Base-by-base conservation (phyloP, 2,888 invertebrate genomes). In the Leistus spinibarbis region DNA sequence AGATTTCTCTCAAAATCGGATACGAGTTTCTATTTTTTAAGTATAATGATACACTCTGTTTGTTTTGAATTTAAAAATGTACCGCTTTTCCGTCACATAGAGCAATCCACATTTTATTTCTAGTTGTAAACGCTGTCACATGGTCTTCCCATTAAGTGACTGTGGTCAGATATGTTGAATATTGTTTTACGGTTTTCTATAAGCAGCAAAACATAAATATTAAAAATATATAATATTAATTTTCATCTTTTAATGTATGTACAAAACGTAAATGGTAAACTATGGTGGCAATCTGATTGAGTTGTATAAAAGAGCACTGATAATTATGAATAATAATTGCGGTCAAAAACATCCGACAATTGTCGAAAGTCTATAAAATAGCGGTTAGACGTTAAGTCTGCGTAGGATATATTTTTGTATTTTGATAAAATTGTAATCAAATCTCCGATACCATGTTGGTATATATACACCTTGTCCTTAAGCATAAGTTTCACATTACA, bases 61-160 rank as follows among this genome's bases (percentile, higher is more conserved):
- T 4, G 13, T 40, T 40, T 40, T 63, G 19, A 5, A 19, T 57
- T 63, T 63, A 63, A 10, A 19, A 56, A 63, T 64, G 10, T 9
- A 57, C 57, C 19, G 23, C 27, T 22, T 65, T 65, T 19, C 54
- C 9, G 64, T 16, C 56, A 16, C 71, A 71, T 1, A 65, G 0
- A 57, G 24, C 64, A 20, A 71, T 22, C 71, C 71, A 71, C 7
- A 70, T 20, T n/a, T 54, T 19, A n/a, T 54, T 13, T 20, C 54
- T 16, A 24, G 23, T 65, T 19, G 65, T 16, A 71, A 65, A 54
- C 7, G 9, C 20, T 17, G 65, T 54, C 16, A 65, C 71, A 71
- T 9, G 64, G 23, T 56, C 13, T 19, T 1, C 54, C 71, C 1
- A 23, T 16, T 0, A 65, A 10, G 17, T 56, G n/a, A 2, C 4